Conservation (phyloP, 2,113 vertebrate genomes). For the Sardina pilchardus region DNA sequence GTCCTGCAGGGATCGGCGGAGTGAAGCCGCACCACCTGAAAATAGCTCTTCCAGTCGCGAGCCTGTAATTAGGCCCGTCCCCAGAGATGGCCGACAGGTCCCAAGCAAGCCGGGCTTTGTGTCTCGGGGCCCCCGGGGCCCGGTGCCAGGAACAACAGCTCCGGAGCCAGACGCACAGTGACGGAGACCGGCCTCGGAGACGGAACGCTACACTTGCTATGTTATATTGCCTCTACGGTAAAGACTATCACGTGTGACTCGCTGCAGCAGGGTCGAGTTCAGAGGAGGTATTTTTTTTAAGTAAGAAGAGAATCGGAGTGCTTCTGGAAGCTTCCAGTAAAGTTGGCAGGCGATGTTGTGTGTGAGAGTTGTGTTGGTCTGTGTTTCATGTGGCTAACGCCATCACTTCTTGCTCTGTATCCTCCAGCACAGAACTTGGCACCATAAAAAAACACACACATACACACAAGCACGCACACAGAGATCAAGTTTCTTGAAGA, state of each 20-base stretch:
- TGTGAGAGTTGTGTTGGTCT: background rate
- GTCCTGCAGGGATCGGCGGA: background rate
- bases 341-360: background rate
- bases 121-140: background rate
- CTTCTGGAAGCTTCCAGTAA: background rate
- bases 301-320: background rate
- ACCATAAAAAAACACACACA: background rate
- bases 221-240: background rate
- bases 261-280: background rate
- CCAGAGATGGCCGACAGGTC: conserved; percentile 35
- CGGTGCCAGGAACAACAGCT: conserved; percentile 16
- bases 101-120: background rate
- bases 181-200: background rate
- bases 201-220: background rate
- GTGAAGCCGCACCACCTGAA: conserved; percentile 42
- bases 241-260: background rate
- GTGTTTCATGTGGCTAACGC: background rate
- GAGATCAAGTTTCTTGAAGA: conserved; percentile 23
- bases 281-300: background rate
- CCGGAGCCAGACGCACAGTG: background rate
- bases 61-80: conserved; percentile 36
- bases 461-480: background rate
- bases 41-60: conserved; percentile 35
- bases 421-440: background rate
- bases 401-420: background rate